phyloP scores from a whole-genome alignment of 2,797 vertebrate genomes.

The Danio jaintianensis region DNA sequence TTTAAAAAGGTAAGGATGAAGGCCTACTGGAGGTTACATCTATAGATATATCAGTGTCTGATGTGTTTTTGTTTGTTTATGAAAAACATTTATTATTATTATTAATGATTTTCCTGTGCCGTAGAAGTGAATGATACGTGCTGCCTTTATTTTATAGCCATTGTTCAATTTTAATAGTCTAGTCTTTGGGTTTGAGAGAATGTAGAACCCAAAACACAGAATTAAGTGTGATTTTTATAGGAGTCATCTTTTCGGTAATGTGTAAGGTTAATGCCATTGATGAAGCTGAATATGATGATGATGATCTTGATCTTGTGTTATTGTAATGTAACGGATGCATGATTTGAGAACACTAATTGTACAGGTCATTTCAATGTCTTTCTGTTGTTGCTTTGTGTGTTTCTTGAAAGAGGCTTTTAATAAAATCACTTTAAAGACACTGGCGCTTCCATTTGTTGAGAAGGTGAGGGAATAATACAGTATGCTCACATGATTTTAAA shows the following conservation, averaged over 20 bases:
- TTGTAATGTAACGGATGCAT: slow-evolving; percentile 81
- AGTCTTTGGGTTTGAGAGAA: slow-evolving; percentile 69
- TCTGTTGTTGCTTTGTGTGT: slow-evolving; percentile 76
- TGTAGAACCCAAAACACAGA: slow-evolving; percentile 58
- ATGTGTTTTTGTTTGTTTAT: neutral
- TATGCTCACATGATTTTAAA: no score
- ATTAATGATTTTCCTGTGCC: slow-evolving; percentile 29
- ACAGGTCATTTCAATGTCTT: slow-evolving; percentile 78
- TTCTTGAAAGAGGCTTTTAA: slow-evolving; percentile 79
- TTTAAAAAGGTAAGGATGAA: slow-evolving; percentile 52
- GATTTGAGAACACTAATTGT: slow-evolving; percentile 80
- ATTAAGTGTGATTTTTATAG: slow-evolving; percentile 67
- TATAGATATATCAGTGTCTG: slow-evolving; percentile 36
- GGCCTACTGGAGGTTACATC: slow-evolving; percentile 40
- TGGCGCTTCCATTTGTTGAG: neutral
- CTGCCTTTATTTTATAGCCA: slow-evolving; percentile 69
- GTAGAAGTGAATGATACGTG: slow-evolving; percentile 55
- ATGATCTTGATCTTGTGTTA: slow-evolving; percentile 64
- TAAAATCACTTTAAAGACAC: slow-evolving; percentile 73
- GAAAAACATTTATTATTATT: slow-evolving; percentile 60
- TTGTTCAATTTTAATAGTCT: slow-evolving; percentile 64
- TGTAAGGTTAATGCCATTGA: slow-evolving; percentile 73
- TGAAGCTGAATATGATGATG: slow-evolving; percentile 61
- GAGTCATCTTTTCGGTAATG: slow-evolving; percentile 71
- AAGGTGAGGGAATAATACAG: no score